These are phyloP conservation scores for Carollia perspicillata DNA, from an alignment of 2,113 vertebrate species.

Conservation along the genomic window DNA sequence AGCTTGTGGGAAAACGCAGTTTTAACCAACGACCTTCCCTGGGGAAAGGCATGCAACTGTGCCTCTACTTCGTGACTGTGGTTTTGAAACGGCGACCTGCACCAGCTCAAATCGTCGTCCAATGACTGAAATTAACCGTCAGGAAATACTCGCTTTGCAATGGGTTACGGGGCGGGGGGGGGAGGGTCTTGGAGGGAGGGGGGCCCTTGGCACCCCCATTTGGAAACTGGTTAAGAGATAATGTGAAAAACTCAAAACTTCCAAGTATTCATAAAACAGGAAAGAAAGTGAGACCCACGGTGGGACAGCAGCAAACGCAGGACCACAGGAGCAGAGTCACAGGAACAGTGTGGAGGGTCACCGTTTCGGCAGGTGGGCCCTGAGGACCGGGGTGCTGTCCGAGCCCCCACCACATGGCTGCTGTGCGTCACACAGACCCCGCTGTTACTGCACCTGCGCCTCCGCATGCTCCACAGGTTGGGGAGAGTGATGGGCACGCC, in stretches of 20 bases:
- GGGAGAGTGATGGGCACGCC: slow-evolving; percentile 82
- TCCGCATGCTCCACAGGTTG: slow-evolving; percentile 84
- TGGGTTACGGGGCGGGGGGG: neutral
- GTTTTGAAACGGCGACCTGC: slow-evolving; percentile 56
- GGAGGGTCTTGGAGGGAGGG: too few relatives aligned
- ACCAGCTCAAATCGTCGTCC: slow-evolving; percentile 70
- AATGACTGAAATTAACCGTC: slow-evolving; percentile 72
- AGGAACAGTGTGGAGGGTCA: slow-evolving; percentile 87
- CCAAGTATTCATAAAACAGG: slow-evolving; percentile 74
- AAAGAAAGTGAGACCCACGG: slow-evolving; percentile 82
- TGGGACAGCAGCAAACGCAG: slow-evolving; percentile 86
- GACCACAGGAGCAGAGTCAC: slow-evolving; percentile 85
- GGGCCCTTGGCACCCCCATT: slow-evolving; percentile 61
- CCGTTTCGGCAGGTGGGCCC: slow-evolving; percentile 80
- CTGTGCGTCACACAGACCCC: slow-evolving; percentile 70
- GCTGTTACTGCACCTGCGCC: slow-evolving; percentile 79
- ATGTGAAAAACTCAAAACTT: slow-evolving; percentile 78
- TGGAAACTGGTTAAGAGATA: slow-evolving; percentile 72
- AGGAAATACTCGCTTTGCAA: slow-evolving; percentile 57
- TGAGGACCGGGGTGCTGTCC: slow-evolving; percentile 78
- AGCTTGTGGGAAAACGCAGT: slow-evolving; percentile 51
- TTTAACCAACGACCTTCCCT: slow-evolving; percentile 47
- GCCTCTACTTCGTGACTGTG: slow-evolving; percentile 64
- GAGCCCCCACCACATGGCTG: slow-evolving; percentile 79
- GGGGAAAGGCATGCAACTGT: slow-evolving; percentile 50